phyloP scores from a whole-genome alignment of 2,888 invertebrate genomes.

The Phasia obesa region DNA sequence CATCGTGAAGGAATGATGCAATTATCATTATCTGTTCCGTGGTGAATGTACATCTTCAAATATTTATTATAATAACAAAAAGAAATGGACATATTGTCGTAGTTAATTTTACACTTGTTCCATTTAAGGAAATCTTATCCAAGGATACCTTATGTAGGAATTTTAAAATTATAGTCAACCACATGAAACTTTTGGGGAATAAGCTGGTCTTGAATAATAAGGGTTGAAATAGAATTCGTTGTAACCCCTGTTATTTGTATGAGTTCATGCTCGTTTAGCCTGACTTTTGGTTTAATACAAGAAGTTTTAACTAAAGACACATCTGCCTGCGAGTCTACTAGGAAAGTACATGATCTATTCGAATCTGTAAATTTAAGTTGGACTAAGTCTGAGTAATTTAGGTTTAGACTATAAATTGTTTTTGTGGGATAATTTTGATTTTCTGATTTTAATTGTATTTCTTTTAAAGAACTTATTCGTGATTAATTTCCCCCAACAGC shows the following conservation, averaged over 20 bases:
- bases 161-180: too few relatives aligned
- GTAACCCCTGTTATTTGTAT: slow-evolving; percentile 12
- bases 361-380: background rate
- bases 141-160: too few relatives aligned
- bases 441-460: background rate
- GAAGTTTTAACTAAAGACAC: slow-evolving; percentile 1
- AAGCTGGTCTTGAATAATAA: too few relatives aligned
- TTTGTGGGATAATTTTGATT: background rate
- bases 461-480: background rate
- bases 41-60: too few relatives aligned
- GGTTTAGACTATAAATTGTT: slow-evolving; percentile 17
- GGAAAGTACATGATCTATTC: background rate
- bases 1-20: too few relatives aligned
- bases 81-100: too few relatives aligned
- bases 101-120: too few relatives aligned
- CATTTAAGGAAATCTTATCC: too few relatives aligned
- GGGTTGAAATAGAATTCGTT: background rate
- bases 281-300: background rate
- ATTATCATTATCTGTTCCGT: too few relatives aligned
- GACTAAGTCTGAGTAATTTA: slow-evolving; percentile 26
- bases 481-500: slow-evolving; percentile 4
- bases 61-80: too few relatives aligned
- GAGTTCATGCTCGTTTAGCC: background rate
- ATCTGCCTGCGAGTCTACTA: slow-evolving; percentile 1
- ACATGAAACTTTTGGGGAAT: too few relatives aligned